phyloP scores from a whole-genome alignment of 2,888 invertebrate species.

The Ptycholaimellus sp. region DNA sequence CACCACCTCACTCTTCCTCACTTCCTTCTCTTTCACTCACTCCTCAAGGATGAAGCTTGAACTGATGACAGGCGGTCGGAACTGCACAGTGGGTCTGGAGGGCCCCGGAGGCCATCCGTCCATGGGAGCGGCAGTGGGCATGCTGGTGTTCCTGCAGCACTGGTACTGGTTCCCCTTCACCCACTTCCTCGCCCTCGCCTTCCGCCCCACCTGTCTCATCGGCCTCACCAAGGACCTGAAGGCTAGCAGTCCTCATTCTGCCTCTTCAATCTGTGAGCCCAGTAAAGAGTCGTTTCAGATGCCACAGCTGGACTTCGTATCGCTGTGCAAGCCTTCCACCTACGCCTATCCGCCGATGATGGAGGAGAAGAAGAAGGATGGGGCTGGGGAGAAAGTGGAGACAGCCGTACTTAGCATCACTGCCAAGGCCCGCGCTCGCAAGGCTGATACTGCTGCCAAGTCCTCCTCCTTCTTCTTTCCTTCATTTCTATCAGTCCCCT shows the following conservation, averaged over 20 bases:
- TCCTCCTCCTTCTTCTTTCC: background rate
- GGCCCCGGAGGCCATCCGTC: slow-evolving; percentile 67
- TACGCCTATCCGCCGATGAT: slow-evolving; percentile 89
- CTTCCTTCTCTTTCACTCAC: slow-evolving; percentile 2
- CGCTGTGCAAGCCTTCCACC: slow-evolving; percentile 70
- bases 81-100: slow-evolving; percentile 77
- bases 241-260: slow-evolving; percentile 21
- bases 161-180: slow-evolving; percentile 99
- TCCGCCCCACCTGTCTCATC: slow-evolving; percentile 81
- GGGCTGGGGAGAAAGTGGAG: slow-evolving; percentile 86
- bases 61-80: slow-evolving; percentile 47
- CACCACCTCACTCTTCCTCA: background rate
- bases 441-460: slow-evolving; percentile 55
- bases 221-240: slow-evolving; percentile 70
- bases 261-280: background rate
- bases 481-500: background rate
- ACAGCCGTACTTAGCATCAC: slow-evolving; percentile 92
- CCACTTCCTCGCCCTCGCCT: slow-evolving; percentile 77
- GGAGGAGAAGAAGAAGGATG: slow-evolving; percentile 93
- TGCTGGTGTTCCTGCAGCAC: slow-evolving; percentile 87
- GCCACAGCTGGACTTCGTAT: slow-evolving; percentile 60
- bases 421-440: slow-evolving; percentile 46
- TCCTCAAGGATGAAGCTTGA: background rate
- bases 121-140: slow-evolving; percentile 83
- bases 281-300: slow-evolving; percentile 23